A percentile compares a stretch with the other conserved stretches of the same genome.
These are phyloP conservation scores for Bradypus variegatus DNA, from an alignment of 2,797 vertebrate species.

Conservation along the genomic window DNA sequence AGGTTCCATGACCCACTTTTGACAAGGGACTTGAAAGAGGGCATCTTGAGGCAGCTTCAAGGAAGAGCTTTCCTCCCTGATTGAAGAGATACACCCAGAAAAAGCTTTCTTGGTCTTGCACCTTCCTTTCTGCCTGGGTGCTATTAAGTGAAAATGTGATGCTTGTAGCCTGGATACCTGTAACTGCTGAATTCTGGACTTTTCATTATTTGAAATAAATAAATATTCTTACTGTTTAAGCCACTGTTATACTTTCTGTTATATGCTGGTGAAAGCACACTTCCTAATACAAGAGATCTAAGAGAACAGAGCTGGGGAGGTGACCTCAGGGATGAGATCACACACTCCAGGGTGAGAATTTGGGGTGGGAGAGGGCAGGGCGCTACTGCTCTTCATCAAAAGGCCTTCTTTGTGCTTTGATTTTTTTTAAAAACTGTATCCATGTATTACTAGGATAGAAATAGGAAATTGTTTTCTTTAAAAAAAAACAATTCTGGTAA, in stretches of 20 bases:
- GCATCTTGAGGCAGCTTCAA: neutral
- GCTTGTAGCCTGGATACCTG: neutral
- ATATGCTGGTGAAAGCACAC: neutral
- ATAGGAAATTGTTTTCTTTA: neutral
- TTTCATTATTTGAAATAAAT: conserved; percentile 15
- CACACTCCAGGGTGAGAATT: neutral
- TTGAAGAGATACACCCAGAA: neutral
- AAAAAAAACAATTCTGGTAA: neutral
- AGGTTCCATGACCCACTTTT: neutral
- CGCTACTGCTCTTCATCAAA: neutral
- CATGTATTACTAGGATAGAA: neutral
- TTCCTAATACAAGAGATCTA: neutral
- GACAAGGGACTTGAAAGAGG: neutral
- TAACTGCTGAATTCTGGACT: neutral
- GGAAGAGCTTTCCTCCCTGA: neutral
- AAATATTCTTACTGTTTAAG: conserved; percentile 19
- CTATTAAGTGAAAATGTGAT: neutral
- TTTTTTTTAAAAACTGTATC: neutral
- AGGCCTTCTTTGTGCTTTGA: neutral
- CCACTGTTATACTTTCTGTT: neutral
- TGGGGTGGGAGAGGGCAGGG: neutral
- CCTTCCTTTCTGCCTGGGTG: neutral
- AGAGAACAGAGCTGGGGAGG: neutral
- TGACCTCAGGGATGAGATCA: neutral
- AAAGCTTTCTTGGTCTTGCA: neutral